Percentiles rank a stretch among this genome's conserved stretches.
These are phyloP conservation scores for Thalassaphorura encarpata DNA, from an alignment of 1,140 invertebrate genomes.

Conservation along the genomic window DNA sequence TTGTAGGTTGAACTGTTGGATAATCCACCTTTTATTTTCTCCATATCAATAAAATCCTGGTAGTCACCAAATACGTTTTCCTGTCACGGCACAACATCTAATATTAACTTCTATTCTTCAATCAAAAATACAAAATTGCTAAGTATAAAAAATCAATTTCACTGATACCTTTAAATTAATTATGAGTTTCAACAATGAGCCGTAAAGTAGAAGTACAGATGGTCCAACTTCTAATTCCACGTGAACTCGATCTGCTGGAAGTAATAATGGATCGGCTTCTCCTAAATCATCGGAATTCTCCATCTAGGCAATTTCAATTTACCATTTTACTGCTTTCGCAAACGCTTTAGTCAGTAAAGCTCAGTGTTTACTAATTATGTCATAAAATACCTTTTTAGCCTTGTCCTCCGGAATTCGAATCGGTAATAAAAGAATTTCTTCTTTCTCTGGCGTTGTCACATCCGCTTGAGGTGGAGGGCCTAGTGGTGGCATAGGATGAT, in stretches of 20 bases:
- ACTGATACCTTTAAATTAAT: constrained; percentile 70
- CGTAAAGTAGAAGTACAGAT: constrained; percentile 78
- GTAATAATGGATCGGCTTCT: constrained; percentile 67
- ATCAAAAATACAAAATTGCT: background rate
- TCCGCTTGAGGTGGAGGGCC: constrained; percentile 77
- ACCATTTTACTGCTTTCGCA: too few relatives aligned
- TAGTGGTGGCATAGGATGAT: constrained; percentile 78
- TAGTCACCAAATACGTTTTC: constrained; percentile 96
- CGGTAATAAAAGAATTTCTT: constrained; percentile 80
- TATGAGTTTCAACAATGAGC: constrained; percentile 75
- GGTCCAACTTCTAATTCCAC: constrained; percentile 89
- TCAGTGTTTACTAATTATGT: too few relatives aligned
- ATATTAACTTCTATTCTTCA: constrained; percentile 2
- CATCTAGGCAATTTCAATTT: too few relatives aligned
- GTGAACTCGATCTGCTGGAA: constrained; percentile 74
- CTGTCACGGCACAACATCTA: too few relatives aligned
- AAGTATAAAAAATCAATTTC: background rate
- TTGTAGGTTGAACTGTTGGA: constrained; percentile 20
- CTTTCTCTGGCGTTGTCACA: constrained; percentile 85
- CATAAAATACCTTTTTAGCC: constrained; percentile 43
- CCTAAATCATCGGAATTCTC: background rate
- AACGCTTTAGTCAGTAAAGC: too few relatives aligned
- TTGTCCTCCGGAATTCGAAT: constrained; percentile 73
- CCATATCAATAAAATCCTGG: constrained; percentile 87
- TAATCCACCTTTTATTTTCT: constrained; percentile 43